Conservation (phyloP, 1,140 invertebrate genomes). For the Apis mellifera region DNA sequence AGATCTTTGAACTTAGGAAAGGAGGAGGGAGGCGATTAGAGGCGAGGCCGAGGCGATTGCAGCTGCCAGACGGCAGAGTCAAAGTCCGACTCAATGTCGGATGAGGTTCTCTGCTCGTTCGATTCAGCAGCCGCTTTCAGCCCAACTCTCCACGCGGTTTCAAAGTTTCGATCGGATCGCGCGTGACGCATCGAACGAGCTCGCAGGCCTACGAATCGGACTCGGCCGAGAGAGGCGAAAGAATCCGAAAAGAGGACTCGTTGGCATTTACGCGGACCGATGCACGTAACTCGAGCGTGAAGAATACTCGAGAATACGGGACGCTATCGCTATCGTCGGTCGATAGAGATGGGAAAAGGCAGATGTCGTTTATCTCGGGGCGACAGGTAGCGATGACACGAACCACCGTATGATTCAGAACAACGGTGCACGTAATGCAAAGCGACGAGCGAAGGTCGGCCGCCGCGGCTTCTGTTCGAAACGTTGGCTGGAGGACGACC, state of each 20-base stretch:
- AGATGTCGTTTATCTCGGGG: conserved; percentile 15
- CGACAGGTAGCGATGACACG: conserved; percentile 36
- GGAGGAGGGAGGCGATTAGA: conserved; percentile 23
- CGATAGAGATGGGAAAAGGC: not conserved
- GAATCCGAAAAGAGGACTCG: no score
- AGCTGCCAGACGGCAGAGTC: conserved; percentile 38
- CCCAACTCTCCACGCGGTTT: no score
- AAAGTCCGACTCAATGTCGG: conserved; percentile 55
- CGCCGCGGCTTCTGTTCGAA: conserved; percentile 59
- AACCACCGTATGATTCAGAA: conserved; percentile 40
- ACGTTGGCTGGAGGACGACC: conserved; percentile 42
- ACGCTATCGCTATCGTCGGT: not conserved
- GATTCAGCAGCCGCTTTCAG: conserved; percentile 24
- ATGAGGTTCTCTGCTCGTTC: conserved; percentile 24
- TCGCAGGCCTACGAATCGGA: not conserved
- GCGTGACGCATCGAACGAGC: not conserved
- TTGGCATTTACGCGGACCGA: not conserved
- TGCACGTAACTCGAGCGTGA: not conserved
- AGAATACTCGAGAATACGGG: not conserved
- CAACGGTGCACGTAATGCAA: conserved; percentile 71
- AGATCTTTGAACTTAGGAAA: conserved; percentile 20
- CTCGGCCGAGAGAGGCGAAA: no score
- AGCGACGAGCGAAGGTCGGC: conserved; percentile 69
- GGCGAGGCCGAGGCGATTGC: conserved; percentile 13
- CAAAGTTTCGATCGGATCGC: not conserved